Evolutionary conservation across 2,797 vertebrate species (phyloP).

Genomic region (Anniella stebbinsi): DNA sequence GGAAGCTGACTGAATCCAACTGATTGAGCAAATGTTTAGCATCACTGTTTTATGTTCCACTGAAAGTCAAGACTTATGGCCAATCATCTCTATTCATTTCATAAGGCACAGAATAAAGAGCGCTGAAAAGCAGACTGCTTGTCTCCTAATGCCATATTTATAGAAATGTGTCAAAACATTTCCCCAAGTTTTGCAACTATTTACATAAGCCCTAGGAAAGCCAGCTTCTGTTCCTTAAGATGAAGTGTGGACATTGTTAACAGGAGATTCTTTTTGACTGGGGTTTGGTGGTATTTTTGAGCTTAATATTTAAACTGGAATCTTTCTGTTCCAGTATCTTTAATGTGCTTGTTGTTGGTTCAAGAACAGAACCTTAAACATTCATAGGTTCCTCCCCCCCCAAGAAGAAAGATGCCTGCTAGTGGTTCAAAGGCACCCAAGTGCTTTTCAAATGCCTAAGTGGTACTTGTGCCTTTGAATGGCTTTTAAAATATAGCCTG

Average conservation of each 20-base stretch:
- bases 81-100: not conserved
- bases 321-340: not conserved
- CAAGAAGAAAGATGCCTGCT: not conserved
- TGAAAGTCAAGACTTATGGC: not conserved
- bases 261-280: not conserved
- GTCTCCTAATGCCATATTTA: not conserved
- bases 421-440: not conserved
- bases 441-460: conserved; percentile 8
- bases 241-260: not conserved
- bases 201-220: not conserved
- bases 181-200: not conserved
- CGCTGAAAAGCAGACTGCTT: not conserved
- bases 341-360: not conserved
- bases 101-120: not conserved
- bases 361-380: not conserved
- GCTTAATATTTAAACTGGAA: not conserved
- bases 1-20: not conserved
- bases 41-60: not conserved
- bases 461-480: not conserved
- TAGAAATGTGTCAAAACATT: not conserved
- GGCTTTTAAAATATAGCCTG: conserved; percentile 4
- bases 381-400: not conserved
- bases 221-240: too few species aligned
- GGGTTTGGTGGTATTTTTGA: not conserved
- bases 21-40: not conserved